These are phyloP conservation scores for Sclerurus mexicanus DNA, from an alignment of 2,113 vertebrate genomes.

Conservation along the genomic window DNA sequence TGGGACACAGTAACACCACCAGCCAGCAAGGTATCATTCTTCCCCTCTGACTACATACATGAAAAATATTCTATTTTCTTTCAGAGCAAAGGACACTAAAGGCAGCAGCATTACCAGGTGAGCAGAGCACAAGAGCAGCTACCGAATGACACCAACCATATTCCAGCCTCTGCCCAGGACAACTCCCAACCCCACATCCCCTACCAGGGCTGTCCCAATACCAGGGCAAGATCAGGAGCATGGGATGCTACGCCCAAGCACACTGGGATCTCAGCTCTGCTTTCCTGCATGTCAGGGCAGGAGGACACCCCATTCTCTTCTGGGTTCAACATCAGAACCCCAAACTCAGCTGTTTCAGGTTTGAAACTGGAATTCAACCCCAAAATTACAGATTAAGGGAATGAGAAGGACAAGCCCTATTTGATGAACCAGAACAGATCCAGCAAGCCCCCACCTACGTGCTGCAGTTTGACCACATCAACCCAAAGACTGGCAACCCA, in stretches of 20 bases:
- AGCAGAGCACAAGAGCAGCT: neutral
- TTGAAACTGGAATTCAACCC: neutral
- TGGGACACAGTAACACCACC: neutral
- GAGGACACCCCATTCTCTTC: neutral
- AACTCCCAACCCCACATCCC: neutral
- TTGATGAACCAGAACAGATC: neutral
- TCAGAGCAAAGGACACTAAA: neutral
- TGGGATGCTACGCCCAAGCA: neutral
- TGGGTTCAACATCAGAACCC: neutral
- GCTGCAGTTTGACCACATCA: accelerated
- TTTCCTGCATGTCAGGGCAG: neutral
- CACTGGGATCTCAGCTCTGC: neutral
- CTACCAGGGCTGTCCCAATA: neutral
- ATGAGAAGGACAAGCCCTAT: neutral
- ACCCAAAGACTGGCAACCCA: neutral
- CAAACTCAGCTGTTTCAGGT: neutral
- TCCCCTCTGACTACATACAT: neutral
- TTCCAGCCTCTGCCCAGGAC: neutral
- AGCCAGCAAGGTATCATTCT: neutral
- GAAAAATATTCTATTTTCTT: neutral
- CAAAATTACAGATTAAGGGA: neutral
- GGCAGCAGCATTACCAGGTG: neutral
- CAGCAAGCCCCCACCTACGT: neutral
- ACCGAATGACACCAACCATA: neutral
- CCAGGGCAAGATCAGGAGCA: neutral